Base-by-base conservation (phyloP, 2,888 invertebrate genomes). In the Glomeris marginata region DNA sequence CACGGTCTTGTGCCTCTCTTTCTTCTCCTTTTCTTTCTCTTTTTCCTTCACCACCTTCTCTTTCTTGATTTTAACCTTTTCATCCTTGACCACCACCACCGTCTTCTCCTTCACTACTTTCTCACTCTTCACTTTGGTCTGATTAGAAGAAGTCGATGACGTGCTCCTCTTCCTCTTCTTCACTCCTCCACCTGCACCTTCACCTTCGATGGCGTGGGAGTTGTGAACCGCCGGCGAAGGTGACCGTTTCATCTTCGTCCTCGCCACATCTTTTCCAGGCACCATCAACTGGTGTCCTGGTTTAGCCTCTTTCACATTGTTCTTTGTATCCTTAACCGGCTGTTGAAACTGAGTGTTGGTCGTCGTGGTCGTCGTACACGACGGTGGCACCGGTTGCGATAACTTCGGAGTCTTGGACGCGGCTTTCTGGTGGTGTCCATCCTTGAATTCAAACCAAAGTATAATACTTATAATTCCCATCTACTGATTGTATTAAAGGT, bases 21-120 rank as follows among this genome's bases (percentile, higher is more conserved):
- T 55, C 53, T 49, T 55, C 54, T 41, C 52, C 54, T 76, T 79
- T 59, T 70, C 73, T 48, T 72, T 75, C 3, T 63, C 60, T 52
- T 73, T 74, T 51, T 74, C 74, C 1, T 74, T 73, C 41, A 45
- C 51, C 43, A 47, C 48, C 28, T 36, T 51, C 41, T 51, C 33
- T 38, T 41, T 38, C 46, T 41, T 40, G 11, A 41, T 37, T 22
- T 46, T 45, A 4, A 37, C 43, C 36, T 28, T 18, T 16, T 28
- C 21, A 40, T 49, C 42, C 43, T 50, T 51, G 48, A 4, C 18
- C 21, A 38, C 21, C 1, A 6, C 41, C 18, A 13, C 22, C 36
- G 22, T 40, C 38, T 28, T 38, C 16, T 47, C 41, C 41, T 41
- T 49, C n/a, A 34, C 22, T n/a, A 34, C 20, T 21, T 28, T 44